phyloP scores from a whole-genome alignment of 1,140 invertebrate genomes.

The Heliconius nattereri region DNA sequence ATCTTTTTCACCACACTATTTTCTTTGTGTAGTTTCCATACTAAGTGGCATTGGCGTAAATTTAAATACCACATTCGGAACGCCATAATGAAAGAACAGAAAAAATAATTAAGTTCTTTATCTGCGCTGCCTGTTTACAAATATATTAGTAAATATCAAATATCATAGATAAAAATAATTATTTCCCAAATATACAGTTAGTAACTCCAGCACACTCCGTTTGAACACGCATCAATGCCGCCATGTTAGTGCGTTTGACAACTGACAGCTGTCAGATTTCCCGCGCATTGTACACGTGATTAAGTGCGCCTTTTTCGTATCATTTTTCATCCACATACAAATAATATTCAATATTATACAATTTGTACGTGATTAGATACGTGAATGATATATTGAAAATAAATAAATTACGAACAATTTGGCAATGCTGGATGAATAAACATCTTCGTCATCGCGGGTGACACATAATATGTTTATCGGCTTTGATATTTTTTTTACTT shows the following conservation, averaged over 20 bases:
- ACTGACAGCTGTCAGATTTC: conserved; percentile 61
- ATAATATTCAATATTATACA: conserved; percentile 24
- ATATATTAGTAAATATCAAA: background rate
- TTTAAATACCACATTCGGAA: too few relatives aligned
- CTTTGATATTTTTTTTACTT: background rate
- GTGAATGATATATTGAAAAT: conserved; percentile 17
- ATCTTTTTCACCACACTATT: too few relatives aligned
- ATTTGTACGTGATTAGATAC: conserved; percentile 20
- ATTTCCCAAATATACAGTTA: background rate
- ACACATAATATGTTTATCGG: background rate
- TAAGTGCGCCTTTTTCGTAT: conserved; percentile 46
- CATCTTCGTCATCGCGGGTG: background rate
- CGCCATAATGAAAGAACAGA: too few relatives aligned
- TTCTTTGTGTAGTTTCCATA: too few relatives aligned
- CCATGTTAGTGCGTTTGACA: conserved; percentile 50
- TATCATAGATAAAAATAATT: background rate
- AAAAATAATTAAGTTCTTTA: too few relatives aligned
- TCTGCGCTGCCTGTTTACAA: background rate
- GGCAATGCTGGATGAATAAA: conserved; percentile 4
- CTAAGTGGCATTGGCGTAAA: too few relatives aligned
- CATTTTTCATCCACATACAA: conserved; percentile 27
- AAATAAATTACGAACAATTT: conserved; percentile 11
- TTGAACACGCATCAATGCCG: conserved; percentile 33
- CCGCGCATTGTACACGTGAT: conserved; percentile 50
- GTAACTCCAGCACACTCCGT: background rate